phyloP scores from a whole-genome alignment of 2,113 vertebrate genomes.

The Xenopus borealis region DNA sequence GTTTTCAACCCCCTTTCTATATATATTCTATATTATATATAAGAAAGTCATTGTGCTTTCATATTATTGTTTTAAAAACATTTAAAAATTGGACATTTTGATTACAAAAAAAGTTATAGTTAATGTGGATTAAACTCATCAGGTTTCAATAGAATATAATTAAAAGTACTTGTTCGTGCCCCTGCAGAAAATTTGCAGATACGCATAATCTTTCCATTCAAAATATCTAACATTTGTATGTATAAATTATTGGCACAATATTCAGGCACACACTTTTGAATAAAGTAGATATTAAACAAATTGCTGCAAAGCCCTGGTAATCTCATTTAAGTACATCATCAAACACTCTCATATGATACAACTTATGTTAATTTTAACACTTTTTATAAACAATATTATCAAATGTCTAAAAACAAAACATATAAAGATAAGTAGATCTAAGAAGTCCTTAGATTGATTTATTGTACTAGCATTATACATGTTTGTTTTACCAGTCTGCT shows the following conservation, averaged over 20 bases:
- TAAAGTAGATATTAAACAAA: constrained; percentile 24
- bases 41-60: too few species aligned
- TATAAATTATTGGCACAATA: constrained; percentile 32
- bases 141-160: too few species aligned
- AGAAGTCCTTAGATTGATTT: not conserved
- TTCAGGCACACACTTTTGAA: constrained; percentile 38
- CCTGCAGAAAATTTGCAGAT: constrained; percentile 24
- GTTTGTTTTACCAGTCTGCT: too few species aligned
- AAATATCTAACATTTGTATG: constrained; percentile 35
- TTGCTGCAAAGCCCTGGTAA: constrained; percentile 17
- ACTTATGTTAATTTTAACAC: constrained; percentile 23
- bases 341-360: constrained; percentile 28
- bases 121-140: too few species aligned
- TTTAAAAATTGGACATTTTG: too few species aligned
- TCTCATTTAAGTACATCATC: constrained; percentile 32
- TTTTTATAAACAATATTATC: constrained; percentile 21
- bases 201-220: constrained; percentile 12
- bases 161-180: constrained; percentile 23
- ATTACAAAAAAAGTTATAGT: too few species aligned
- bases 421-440: not conserved
- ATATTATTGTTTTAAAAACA: too few species aligned
- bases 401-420: constrained; percentile 1
- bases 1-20: too few species aligned
- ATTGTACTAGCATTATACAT: too few species aligned
- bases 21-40: too few species aligned